These are phyloP conservation scores for Gymnopithys bicolor DNA, from an alignment of 2,797 vertebrate genomes.

Conservation along the genomic window DNA sequence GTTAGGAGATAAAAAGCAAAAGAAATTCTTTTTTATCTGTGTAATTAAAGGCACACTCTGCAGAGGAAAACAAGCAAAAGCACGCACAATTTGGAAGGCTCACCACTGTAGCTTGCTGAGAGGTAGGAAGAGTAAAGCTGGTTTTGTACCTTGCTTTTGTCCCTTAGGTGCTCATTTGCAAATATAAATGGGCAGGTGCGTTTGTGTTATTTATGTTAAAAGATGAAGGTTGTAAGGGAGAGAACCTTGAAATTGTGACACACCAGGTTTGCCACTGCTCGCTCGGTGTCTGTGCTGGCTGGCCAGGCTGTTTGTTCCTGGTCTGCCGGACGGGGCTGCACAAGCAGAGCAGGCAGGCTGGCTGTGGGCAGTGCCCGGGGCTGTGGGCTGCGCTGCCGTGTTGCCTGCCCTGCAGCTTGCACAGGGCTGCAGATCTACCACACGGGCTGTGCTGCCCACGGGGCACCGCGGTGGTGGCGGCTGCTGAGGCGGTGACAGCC, in stretches of 20 bases:
- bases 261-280: rapidly evolving
- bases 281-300: not conserved
- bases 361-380: not conserved
- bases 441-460: not conserved
- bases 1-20: constrained; percentile 28
- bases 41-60: constrained; percentile 27
- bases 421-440: not conserved
- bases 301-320: not conserved
- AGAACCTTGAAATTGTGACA: not conserved
- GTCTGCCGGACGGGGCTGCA: not conserved
- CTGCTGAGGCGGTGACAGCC: not conserved
- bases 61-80: constrained; percentile 34
- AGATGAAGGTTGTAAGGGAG: not conserved
- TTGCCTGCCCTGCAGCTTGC: not conserved
- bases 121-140: not conserved
- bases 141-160: not conserved
- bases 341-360: not conserved
- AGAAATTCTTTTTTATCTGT: not conserved
- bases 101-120: not conserved
- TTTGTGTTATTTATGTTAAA: not conserved
- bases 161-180: not conserved
- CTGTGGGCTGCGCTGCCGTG: rapidly evolving
- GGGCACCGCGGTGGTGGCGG: not conserved
- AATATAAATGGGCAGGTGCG: not conserved
- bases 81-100: not conserved